Conservation (phyloP, 2,797 vertebrate genomes). For the Setipinna tenuifilis region DNA sequence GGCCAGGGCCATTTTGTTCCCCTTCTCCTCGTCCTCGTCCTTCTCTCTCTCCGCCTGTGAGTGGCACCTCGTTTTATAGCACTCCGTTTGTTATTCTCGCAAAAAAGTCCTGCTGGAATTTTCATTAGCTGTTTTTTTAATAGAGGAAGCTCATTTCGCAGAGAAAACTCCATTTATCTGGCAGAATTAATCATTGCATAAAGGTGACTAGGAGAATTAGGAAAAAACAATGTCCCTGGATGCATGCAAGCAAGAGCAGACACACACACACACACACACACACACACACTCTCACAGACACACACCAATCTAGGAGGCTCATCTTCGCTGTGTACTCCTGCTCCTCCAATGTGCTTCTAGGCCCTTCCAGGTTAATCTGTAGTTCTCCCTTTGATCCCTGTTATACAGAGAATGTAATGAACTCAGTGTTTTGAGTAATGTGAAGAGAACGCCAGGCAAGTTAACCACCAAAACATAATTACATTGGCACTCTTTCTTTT, state of each 20-base stretch:
- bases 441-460: not conserved
- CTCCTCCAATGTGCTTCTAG: not conserved
- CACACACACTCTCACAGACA: too few species aligned
- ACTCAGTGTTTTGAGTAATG: not conserved
- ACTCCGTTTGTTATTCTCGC: not conserved
- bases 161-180: constrained; percentile 6
- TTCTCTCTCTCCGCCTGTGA: not conserved
- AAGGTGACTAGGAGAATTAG: not conserved
- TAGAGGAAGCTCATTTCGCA: not conserved
- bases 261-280: too few species aligned
- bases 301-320: too few species aligned
- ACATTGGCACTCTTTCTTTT: not conserved
- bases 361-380: not conserved
- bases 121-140: not conserved
- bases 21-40: too few species aligned
- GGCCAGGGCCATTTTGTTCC: constrained; percentile 62
- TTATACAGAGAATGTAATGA: not conserved
- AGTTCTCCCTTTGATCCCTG: not conserved
- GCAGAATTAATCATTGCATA: not conserved
- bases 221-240: not conserved
- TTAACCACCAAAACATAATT: constrained; percentile 13
- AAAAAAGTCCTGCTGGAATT: constrained; percentile 67
- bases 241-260: too few species aligned
- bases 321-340: not conserved
- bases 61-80: not conserved